Conservation (phyloP, 2,113 vertebrate genomes). For the Lipotes vexillifer region DNA sequence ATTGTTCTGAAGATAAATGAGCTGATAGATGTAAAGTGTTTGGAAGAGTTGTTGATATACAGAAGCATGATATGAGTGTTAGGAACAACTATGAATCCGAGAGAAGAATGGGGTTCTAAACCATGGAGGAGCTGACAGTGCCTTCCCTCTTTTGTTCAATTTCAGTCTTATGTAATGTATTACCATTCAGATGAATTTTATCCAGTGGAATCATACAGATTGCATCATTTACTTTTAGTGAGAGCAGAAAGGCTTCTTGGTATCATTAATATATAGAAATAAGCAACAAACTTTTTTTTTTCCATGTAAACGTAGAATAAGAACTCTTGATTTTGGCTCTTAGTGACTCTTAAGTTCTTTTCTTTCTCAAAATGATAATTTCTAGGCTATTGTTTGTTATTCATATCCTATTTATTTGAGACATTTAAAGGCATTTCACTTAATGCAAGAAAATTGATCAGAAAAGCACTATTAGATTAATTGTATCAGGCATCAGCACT, state of each 20-base stretch:
- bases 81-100: background rate
- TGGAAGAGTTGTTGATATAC: background rate
- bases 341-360: background rate
- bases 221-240: background rate
- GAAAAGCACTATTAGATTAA: background rate
- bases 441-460: background rate
- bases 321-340: background rate
- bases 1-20: background rate
- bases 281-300: background rate
- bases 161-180: background rate
- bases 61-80: background rate
- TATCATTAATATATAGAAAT: background rate
- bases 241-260: background rate
- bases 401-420: background rate
- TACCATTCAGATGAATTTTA: background rate
- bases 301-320: background rate
- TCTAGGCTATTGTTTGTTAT: background rate
- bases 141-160: background rate
- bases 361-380: background rate
- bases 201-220: background rate
- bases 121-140: background rate
- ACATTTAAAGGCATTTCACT: background rate
- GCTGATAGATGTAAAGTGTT: background rate
- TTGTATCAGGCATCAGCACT: background rate
- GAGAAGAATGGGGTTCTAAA: background rate